phyloP scores from a whole-genome alignment of 2,797 vertebrate genomes.

The Peromyscus eremicus region DNA sequence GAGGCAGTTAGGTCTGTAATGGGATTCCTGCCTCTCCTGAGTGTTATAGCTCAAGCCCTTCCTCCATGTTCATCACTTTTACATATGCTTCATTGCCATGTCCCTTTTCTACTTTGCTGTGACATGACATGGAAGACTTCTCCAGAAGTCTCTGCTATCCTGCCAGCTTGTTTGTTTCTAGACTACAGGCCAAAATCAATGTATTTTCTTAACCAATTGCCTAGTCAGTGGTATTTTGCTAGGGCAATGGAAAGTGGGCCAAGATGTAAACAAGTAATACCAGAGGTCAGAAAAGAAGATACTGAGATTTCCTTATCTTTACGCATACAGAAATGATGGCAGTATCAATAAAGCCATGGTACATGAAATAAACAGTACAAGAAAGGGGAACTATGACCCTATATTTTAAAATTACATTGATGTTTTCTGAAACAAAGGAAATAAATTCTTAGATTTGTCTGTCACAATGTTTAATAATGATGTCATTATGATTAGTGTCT shows the following conservation, averaged over 20 bases:
- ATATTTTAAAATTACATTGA: not conserved
- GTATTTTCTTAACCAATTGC: not conserved
- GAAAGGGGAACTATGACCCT: not conserved
- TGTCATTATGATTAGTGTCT: not conserved
- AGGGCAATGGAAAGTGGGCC: not conserved
- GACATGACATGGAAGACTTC: not conserved
- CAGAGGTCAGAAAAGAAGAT: not conserved
- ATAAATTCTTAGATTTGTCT: constrained; percentile 7
- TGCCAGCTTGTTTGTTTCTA: not conserved
- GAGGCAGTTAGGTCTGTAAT: not conserved
- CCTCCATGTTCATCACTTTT: too few relatives aligned
- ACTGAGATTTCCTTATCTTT: not conserved
- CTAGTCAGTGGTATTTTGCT: not conserved
- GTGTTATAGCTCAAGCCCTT: not conserved
- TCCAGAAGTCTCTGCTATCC: not conserved
- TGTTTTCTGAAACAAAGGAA: constrained; percentile 39
- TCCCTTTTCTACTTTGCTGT: not conserved
- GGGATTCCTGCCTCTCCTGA: not conserved
- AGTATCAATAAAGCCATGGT: not conserved
- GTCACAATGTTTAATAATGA: not conserved
- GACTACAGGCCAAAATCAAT: not conserved
- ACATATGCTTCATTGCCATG: too few relatives aligned
- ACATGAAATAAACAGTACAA: not conserved
- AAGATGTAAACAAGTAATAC: not conserved
- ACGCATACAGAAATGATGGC: not conserved